A percentile compares a stretch with the other conserved stretches of the same genome.
These are phyloP conservation scores for Ichneumoninae sp. DNA, from an alignment of 2,888 invertebrate species.

Conservation along the genomic window DNA sequence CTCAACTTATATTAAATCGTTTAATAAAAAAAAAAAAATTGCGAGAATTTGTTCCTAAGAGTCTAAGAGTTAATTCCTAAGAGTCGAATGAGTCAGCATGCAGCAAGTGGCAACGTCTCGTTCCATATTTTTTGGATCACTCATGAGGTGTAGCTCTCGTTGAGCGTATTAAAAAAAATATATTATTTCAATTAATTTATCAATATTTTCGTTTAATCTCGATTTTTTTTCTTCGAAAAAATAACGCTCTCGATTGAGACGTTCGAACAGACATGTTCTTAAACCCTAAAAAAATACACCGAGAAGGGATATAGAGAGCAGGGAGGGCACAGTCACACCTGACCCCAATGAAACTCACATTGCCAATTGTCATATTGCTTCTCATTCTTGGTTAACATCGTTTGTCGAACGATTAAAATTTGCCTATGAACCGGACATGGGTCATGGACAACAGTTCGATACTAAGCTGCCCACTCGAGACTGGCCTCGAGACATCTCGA, in stretches of 20 bases:
- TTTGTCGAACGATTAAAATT: constrained; percentile 23
- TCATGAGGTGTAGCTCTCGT: constrained; percentile 80
- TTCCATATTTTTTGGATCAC: constrained; percentile 78
- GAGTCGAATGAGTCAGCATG: constrained; percentile 68
- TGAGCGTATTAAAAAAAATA: constrained; percentile 41
- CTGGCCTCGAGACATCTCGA: constrained; percentile 68
- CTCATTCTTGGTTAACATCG: constrained; percentile 45
- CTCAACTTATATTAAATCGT: not conserved
- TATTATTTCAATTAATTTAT: constrained; percentile 13
- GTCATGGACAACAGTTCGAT: constrained; percentile 80
- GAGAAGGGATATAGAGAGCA: constrained; percentile 73
- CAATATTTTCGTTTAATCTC: not conserved
- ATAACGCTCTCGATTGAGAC: constrained; percentile 44
- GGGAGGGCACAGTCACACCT: constrained; percentile 83
- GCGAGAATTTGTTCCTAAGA: constrained; percentile 18
- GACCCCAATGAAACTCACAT: constrained; percentile 84
- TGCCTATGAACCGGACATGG: constrained; percentile 76
- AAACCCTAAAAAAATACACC: constrained; percentile 79
- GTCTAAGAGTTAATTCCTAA: constrained; percentile 7
- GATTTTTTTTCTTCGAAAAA: not conserved
- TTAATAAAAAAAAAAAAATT: not conserved
- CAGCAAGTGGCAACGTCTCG: constrained; percentile 79
- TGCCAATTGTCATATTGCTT: constrained; percentile 76
- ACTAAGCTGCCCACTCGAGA: constrained; percentile 83
- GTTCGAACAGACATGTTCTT: constrained; percentile 55